These are phyloP conservation scores for Contarinia nasturtii DNA, from an alignment of 1,140 invertebrate genomes.

Conservation along the genomic window DNA sequence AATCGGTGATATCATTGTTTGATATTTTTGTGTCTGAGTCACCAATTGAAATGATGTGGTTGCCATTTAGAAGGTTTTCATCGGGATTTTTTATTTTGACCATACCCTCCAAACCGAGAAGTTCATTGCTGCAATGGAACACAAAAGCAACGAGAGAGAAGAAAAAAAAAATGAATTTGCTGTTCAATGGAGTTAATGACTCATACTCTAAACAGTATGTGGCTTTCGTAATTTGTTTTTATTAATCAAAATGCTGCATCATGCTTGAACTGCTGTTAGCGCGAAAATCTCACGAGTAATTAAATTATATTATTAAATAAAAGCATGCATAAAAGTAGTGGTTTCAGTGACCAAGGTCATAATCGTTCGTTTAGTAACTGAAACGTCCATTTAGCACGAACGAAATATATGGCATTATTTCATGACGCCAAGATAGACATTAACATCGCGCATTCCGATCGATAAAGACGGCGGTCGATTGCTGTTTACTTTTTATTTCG, in stretches of 20 bases:
- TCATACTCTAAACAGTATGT: neutral
- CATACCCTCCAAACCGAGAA: conserved; percentile 30
- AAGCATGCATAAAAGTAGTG: neutral
- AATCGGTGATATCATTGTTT: neutral
- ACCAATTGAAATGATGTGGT: conserved; percentile 4
- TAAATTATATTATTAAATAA: neutral
- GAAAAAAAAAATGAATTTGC: conserved; percentile 5
- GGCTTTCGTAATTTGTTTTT: neutral
- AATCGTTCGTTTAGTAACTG: too few species aligned
- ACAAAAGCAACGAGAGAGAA: conserved; percentile 7
- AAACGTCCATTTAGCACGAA: too few species aligned
- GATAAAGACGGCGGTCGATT: too few species aligned
- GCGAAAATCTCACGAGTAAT: neutral
- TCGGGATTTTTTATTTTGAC: conserved; percentile 32
- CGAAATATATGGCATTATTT: too few species aligned
- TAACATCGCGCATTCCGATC: too few species aligned
- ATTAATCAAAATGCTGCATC: conserved; percentile 6
- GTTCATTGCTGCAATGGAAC: conserved; percentile 25
- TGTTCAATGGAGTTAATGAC: neutral
- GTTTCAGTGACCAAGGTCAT: neutral
- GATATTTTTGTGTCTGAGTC: neutral
- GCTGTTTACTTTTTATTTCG: too few species aligned
- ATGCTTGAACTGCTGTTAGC: conserved; percentile 7
- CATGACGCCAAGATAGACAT: too few species aligned
- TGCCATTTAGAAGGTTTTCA: conserved; percentile 27